Base-by-base conservation (phyloP, 2,888 invertebrate genomes). In the Leuctra nigra region DNA sequence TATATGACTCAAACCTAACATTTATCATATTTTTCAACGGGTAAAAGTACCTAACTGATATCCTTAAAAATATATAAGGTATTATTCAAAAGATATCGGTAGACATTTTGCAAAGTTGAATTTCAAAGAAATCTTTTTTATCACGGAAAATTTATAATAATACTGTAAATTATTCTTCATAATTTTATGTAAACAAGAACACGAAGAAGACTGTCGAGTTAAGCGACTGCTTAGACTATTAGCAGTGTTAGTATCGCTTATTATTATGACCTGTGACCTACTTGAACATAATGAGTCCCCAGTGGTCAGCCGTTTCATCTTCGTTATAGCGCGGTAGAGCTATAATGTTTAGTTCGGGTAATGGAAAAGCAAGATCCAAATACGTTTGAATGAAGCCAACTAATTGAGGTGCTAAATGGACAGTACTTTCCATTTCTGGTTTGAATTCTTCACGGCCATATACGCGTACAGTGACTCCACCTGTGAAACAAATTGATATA, bases 261-360 rank as follows among this genome's bases (percentile, higher is more conserved):
- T 23, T 16, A 25, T 16, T 29, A 39, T 69, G n/a, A n/a, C n/a
- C n/a, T n/a, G n/a, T n/a, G n/a, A n/a, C 74, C 74, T 75, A 89
- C 89, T 83, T 87, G 68, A 88, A 87, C 35, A 87, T 75, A 62
- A 89, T 78, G 1, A 90, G 73, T 2, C 90, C 90, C 88, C 88
- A 90, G 66, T 82, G 85, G 64, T 89, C 88, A 2, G 84, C 82
- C 0, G 88, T 86, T 63, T 83, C 82, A 1, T 83, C 80, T 0
- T 84, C 82, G 60, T 80, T 77, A 62, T 86, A 83, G 60, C 80
- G 82, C 0, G 90, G 90, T 52, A 89, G 71, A 0, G 86, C 86
- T 0, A 90, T 76, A 1, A 89, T 72, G 67, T 90, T 87, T 61
- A 90, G 69, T 67, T 83, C 83, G 0, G 78, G 75, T 38, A 89